phyloP scores from a whole-genome alignment of 2,888 invertebrate species.

The Napeogenes inachia region DNA sequence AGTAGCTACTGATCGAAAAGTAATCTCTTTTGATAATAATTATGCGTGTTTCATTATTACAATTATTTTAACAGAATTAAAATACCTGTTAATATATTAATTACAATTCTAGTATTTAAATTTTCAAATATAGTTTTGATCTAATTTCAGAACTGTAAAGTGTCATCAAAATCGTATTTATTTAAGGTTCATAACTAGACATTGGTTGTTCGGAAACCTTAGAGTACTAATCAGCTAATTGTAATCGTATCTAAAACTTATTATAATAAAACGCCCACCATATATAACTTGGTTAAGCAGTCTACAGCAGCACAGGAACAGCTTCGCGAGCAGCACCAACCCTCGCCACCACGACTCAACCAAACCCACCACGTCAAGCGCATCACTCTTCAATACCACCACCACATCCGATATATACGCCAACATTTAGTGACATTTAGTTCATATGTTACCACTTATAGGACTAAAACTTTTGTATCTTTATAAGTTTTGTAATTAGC shows the following conservation, averaged over 20 bases:
- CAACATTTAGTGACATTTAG: conserved; percentile 36
- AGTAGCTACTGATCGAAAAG: not conserved
- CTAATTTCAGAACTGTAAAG: too few species aligned
- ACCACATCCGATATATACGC: conserved; percentile 51
- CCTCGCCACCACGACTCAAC: conserved; percentile 76
- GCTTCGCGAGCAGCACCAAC: conserved; percentile 64
- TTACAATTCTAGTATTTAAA: too few species aligned
- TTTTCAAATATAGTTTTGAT: too few species aligned
- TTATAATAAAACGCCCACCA: conserved; percentile 38
- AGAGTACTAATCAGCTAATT: not conserved
- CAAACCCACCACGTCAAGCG: conserved; percentile 61
- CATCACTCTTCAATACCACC: conserved; percentile 60
- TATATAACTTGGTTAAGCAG: conserved; percentile 51
- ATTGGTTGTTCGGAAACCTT: too few species aligned
- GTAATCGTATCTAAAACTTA: not conserved
- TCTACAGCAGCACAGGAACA: conserved; percentile 63
- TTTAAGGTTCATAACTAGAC: too few species aligned
- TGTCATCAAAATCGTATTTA: too few species aligned
- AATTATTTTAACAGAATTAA: not conserved
- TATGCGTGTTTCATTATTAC: too few species aligned
- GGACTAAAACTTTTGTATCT: not conserved
- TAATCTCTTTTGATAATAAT: too few species aligned
- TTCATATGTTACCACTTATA: conserved; percentile 5
- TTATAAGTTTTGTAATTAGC: not conserved
- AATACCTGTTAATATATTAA: not conserved